Percentiles rank a stretch among this genome's conserved stretches.
These are phyloP conservation scores for Pristionchus entomophagus DNA, from an alignment of 2,888 invertebrate genomes.

Conservation along the genomic window DNA sequence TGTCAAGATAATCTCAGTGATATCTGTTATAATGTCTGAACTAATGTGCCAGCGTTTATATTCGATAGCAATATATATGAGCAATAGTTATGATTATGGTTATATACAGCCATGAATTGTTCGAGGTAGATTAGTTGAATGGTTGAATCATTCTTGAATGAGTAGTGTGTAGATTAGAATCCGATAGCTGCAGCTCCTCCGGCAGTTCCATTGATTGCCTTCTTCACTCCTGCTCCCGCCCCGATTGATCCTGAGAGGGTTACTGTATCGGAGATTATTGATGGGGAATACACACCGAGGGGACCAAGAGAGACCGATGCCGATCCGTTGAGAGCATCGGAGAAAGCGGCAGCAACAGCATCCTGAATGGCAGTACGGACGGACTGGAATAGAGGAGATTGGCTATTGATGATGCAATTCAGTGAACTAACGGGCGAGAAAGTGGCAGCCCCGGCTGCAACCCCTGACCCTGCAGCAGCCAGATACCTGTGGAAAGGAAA, in stretches of 20 bases:
- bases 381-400: neutral
- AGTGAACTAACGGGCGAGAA: neutral
- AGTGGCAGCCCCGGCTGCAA: slow-evolving; percentile 4
- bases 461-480: neutral
- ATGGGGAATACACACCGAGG: neutral
- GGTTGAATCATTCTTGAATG: neutral
- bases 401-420: too few relatives aligned
- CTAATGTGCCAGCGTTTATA: too few relatives aligned
- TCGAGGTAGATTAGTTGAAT: slow-evolving; percentile 13
- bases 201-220: neutral
- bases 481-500: neutral
- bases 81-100: too few relatives aligned
- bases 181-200: neutral
- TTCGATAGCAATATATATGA: too few relatives aligned
- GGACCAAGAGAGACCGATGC: slow-evolving; percentile 3
- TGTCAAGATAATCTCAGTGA: too few relatives aligned
- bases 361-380: neutral
- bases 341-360: neutral
- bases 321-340: neutral
- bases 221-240: neutral
- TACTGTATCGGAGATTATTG: neutral
- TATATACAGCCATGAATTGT: neutral
- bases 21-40: too few relatives aligned
- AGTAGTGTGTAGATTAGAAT: neutral
- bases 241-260: neutral